Conservation (phyloP, 2,113 vertebrate species). For the Solenodon paradoxus region DNA sequence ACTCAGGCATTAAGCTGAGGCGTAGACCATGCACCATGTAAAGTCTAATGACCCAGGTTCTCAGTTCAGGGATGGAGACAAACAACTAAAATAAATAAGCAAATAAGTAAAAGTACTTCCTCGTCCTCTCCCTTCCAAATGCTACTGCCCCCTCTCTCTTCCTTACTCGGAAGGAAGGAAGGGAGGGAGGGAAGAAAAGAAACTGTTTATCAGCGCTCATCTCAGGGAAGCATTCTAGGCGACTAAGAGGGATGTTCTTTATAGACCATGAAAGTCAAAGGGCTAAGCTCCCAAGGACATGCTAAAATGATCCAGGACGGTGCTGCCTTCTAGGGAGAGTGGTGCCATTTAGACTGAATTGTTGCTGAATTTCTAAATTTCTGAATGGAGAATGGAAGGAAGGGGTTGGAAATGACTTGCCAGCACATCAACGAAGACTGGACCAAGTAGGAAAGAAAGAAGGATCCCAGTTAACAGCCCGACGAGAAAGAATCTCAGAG, state of each 20-base stretch:
- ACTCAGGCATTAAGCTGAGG: too few relatives aligned
- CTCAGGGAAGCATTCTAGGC: not conserved
- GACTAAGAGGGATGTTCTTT: not conserved
- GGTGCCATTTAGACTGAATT: not conserved
- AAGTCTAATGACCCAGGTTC: too few relatives aligned
- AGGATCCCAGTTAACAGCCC: not conserved
- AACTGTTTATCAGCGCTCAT: not conserved
- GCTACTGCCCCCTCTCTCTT: too few relatives aligned
- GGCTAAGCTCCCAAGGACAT: not conserved
- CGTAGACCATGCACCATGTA: too few relatives aligned
- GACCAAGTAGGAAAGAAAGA: not conserved
- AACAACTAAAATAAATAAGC: too few relatives aligned
- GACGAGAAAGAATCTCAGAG: not conserved
- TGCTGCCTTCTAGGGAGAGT: not conserved
- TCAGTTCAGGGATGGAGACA: too few relatives aligned
- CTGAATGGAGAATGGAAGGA: not conserved
- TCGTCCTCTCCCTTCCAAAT: too few relatives aligned
- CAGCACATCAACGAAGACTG: not conserved
- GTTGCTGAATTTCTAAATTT: not conserved
- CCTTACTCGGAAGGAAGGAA: too few relatives aligned
- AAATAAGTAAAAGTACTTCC: too few relatives aligned
- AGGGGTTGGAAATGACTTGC: not conserved
- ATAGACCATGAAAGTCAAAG: not conserved
- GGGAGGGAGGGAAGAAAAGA: too few relatives aligned
- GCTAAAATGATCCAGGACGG: not conserved